Base-by-base conservation (phyloP, 1,140 invertebrate genomes). In the Drosophila bocqueti region DNA sequence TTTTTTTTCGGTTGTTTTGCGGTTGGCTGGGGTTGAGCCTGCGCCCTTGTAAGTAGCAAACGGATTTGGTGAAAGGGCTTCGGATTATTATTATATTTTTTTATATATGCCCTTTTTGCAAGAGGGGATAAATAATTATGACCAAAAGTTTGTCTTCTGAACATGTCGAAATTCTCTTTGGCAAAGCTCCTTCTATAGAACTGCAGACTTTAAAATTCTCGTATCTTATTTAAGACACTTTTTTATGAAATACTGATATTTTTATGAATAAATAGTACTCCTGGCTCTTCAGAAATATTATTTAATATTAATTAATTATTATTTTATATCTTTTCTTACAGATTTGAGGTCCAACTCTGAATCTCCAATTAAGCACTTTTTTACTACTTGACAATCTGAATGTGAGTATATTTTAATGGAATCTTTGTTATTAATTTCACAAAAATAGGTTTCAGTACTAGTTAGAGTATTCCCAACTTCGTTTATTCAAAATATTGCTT, bases 21-120 rank as follows among this genome's bases (percentile, higher is more conserved):
- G 52, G 45, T 61, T 76, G 18, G 26, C 11, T 21, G 58, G 36
- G 67, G 67, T 64, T 71, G 47, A 67, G 68, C 63, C 62, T 71
- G 31, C 64, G 64, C 63, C 40, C 43, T 47, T 46, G 38, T 59
- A 72, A 72, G 68, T 71, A 57, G 52, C 68, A 58, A 71, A 68
- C 52, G 66, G 46, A 60, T 60, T 73, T 68, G 24, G 54, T 52
- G 21, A 73, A 73, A 73, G 38, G 68, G 67, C 31, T 50, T 38
- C 54, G 54, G 38, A 36, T 69, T 69, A 46, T 67, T 36, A 50
- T 67, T 68, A 72, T 43, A 29, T 29, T 29, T n/a, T 47, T 42
- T 58, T 68, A 10, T 29, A 13, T 40, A 11, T 26, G 55, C 40
- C 49, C 63, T 15, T 67, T 18, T 16, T 40, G n/a, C 24, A 46